Conservation (phyloP, 2,113 vertebrate genomes). For the Zosterops lateralis region DNA sequence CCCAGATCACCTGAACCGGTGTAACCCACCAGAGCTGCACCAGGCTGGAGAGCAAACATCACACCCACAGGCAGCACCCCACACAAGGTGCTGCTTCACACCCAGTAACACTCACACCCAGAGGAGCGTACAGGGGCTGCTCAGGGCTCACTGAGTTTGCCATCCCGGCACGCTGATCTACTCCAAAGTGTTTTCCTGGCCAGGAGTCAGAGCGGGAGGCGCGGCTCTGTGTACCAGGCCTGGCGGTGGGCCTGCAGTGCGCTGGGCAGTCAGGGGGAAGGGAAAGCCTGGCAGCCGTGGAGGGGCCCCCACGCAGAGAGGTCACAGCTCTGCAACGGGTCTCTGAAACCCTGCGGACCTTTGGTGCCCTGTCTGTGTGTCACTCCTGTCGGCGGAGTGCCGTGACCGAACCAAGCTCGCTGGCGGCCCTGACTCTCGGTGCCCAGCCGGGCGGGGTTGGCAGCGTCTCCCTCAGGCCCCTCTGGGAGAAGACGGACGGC, state of each 20-base stretch:
- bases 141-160: background rate
- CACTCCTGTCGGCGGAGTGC: background rate
- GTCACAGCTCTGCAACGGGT: background rate
- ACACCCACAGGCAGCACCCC: background rate
- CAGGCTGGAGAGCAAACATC: background rate
- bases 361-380: background rate
- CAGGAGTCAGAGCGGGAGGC: background rate
- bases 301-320: too few relatives aligned
- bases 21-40: background rate
- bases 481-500: rapidly evolving
- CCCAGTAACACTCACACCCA: background rate
- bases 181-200: background rate
- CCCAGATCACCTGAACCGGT: background rate
- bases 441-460: background rate
- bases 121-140: background rate
- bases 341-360: background rate
- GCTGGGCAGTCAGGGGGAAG: rapidly evolving
- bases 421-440: rapidly evolving
- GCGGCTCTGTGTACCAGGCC: rapidly evolving
- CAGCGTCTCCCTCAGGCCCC: background rate
- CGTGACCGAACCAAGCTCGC: rapidly evolving
- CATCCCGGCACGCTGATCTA: rapidly evolving
- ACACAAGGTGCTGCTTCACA: background rate
- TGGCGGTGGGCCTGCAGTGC: rapidly evolving
- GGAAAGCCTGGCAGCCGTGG: background rate